Evolutionary conservation across 2,113 vertebrate genomes (phyloP), one percentile per base, ranked within the genome.

Genomic region (Thalassarche chlororhynchos): DNA sequence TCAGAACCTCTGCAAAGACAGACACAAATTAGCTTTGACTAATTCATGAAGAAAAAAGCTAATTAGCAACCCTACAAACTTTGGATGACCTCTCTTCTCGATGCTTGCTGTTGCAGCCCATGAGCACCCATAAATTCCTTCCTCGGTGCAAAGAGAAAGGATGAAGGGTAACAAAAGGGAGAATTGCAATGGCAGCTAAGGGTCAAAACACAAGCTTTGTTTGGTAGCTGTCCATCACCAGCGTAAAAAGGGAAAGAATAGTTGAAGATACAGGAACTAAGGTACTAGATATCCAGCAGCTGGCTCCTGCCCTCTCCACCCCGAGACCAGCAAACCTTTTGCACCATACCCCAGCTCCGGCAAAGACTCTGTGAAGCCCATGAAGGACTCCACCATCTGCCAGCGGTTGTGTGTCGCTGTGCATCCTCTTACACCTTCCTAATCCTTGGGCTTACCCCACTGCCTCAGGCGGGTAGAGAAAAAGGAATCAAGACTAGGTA

Each of bases 1-100:
- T 70, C 89, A 77, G 84, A 87, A 97, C 58, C 78, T 94, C 89
- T 83, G 51, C 78, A 86, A 70, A 91, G 87, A 80, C 60, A 80
- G 84, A 72, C 64, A 20, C 75, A 89, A 95, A 96, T 97, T 97
- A 97, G 87, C 92, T 96, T 55, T 90, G 74, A 96, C 79, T 95
- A 96, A 97, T 97, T 96, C 91, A 97, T 86, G 80, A 96, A 88
- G 71, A 94, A 95, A 92, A 96, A 96, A 91, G 71, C 70, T 95
- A 96, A 96, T 94, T 87, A 97, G 84, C 85, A 96, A 51, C 51
- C 44, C 68, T 93, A 61, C 96, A 96, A 96, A 96, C 87, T 97
- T 15, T 88, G 72, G 64, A 91, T 90, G 92, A 97, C 93, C 95
- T 95, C 84, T 79, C 58, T 70, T 85, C 70, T 42, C 3, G 3